Base-by-base conservation (phyloP, 2,888 invertebrate species). In the Dolichopus griseipennis region DNA sequence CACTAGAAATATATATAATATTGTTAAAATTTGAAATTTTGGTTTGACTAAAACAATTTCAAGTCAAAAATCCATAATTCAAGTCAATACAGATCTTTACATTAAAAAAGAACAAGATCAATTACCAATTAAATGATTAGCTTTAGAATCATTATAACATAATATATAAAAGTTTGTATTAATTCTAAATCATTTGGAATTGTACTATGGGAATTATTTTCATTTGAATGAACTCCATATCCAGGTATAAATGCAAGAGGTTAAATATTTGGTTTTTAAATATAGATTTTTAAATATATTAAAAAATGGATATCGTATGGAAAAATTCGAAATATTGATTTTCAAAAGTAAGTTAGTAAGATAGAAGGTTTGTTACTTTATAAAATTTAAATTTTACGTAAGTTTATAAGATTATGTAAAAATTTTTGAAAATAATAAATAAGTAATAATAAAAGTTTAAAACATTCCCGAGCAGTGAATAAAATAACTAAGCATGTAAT, bases 21-120 rank as follows among this genome's bases (percentile, higher is more conserved):
- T 97, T 4, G 95, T 97, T 0, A 97, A 97, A 81, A 97, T 97
- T 73, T 96, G 96, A 78, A 97, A 97, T 81, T 97, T 97, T 81
- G 97, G 97, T 15, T 83, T 97, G 68, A 95, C 97, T 0, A 91
- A 93, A 75, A 93, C 92, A 74, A 92, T 95, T 86, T 63, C 63
- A 15, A 15, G 6, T 18, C 15, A 52, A 52, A 18, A 52, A n/a
- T n/a, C n/a, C n/a, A n/a, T n/a, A n/a, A n/a, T n/a, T n/a, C n/a
- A n/a, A n/a, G n/a, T n/a, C n/a, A n/a, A n/a, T n/a, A n/a, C n/a
- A 18, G 52, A 15, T 2, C 94, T 94, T 82, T 97, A 97, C 77
- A 89, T 91, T 75, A 95, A 95, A 79, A 90, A 92, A 77, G 92
- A 91, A 76, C 89, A 92, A 77, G 89, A 90, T 64, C 90, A 89